A percentile compares a stretch with the other conserved stretches of the same genome.
These are phyloP conservation scores for Drosophila ironensis DNA, from an alignment of 1,140 invertebrate genomes.

Conservation along the genomic window DNA sequence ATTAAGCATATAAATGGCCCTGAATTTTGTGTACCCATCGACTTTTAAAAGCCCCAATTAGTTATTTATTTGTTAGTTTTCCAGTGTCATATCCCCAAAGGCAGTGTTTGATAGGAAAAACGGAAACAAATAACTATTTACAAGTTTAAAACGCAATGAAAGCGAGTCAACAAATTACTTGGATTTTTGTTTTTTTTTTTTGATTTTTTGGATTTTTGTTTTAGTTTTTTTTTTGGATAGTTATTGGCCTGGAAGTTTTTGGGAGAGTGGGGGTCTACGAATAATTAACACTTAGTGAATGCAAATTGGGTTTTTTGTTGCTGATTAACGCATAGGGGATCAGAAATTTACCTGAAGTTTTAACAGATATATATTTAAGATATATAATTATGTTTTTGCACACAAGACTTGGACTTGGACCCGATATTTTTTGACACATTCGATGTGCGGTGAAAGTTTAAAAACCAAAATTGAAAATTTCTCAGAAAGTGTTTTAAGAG, in stretches of 20 bases:
- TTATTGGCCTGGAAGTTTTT: not conserved
- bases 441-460: conserved; percentile 6
- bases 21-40: not conserved
- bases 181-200: not conserved
- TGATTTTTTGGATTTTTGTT: conserved; percentile 6
- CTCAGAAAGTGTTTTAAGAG: conserved; percentile 12
- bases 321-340: conserved; percentile 54
- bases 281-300: conserved; percentile 42
- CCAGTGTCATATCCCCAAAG: conserved; percentile 11
- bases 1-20: too few relatives aligned
- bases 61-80: too few relatives aligned
- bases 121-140: conserved; percentile 15
- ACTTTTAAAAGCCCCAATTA: too few relatives aligned
- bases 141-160: conserved; percentile 22
- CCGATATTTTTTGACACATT: conserved; percentile 12
- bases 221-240: not conserved
- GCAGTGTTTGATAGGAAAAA: not conserved
- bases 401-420: conserved; percentile 21
- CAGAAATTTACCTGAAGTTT: conserved; percentile 70
- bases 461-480: conserved; percentile 14
- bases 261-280: conserved; percentile 13
- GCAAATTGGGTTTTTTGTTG: conserved; percentile 45
- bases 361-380: conserved; percentile 16
- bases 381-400: conserved; percentile 27
- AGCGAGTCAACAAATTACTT: conserved; percentile 28